These are phyloP conservation scores for Malurus leucopterus DNA, from an alignment of 2,797 vertebrate genomes.

Conservation along the genomic window DNA sequence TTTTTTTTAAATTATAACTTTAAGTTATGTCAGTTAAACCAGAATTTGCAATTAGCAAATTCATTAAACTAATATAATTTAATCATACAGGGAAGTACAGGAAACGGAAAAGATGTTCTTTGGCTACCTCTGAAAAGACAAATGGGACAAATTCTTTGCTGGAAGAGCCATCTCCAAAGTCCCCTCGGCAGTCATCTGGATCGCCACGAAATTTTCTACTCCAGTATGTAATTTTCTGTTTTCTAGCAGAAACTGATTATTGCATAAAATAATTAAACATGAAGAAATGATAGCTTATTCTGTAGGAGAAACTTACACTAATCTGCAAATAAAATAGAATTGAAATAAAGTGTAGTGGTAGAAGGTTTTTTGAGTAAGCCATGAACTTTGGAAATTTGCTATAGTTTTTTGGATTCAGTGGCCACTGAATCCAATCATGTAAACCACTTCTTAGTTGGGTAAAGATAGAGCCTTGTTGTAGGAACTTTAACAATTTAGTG, in stretches of 20 bases:
- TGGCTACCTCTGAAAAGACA: conserved; percentile 54
- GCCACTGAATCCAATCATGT: too few relatives aligned
- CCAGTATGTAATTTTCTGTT: conserved; percentile 63
- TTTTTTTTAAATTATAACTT: neutral
- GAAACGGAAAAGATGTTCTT: conserved; percentile 58
- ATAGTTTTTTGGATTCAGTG: neutral
- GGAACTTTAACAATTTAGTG: neutral
- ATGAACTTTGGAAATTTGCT: neutral
- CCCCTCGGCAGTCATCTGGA: conserved; percentile 64
- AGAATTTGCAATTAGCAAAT: neutral
- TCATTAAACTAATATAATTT: conserved; percentile 20
- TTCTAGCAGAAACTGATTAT: neutral
- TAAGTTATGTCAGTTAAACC: neutral
- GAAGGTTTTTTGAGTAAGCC: neutral
- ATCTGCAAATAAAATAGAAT: neutral
- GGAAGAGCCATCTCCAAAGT: conserved; percentile 75
- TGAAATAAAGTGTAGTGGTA: neutral
- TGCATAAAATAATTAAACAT: neutral
- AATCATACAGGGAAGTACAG: conserved; percentile 59
- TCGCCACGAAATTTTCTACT: conserved; percentile 55
- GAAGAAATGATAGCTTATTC: neutral
- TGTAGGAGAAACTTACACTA: neutral
- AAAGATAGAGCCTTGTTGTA: neutral
- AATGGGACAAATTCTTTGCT: conserved; percentile 56
- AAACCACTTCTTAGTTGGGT: neutral